Percentiles rank a stretch among this genome's conserved stretches.
Evolutionary conservation across 92 coral and sea anemone genomes (phyloP).

Genomic region (Siderastrea siderea): DNA sequence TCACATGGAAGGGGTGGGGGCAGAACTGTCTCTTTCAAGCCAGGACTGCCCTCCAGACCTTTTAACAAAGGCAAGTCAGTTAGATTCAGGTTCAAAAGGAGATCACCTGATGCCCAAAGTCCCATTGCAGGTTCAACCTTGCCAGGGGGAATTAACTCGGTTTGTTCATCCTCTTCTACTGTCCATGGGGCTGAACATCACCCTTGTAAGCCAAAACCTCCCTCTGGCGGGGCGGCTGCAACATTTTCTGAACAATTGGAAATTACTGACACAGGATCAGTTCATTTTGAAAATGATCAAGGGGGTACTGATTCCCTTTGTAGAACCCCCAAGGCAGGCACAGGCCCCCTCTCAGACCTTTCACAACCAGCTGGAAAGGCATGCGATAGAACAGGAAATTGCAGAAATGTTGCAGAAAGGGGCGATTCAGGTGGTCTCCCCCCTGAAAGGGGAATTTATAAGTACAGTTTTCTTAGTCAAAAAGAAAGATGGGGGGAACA

Average conservation of each 20-base stretch:
- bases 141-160: no score
- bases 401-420: slow-evolving; percentile 30
- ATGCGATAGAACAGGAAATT: slow-evolving; percentile 25
- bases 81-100: no score
- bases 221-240: no score
- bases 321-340: slow-evolving; percentile 8
- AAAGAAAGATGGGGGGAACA: slow-evolving; percentile 63
- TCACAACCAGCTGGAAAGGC: slow-evolving; percentile 36
- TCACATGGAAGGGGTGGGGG: no score
- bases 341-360: slow-evolving; percentile 9
- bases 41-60: no score
- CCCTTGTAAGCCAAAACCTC: no score
- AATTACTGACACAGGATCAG: slow-evolving; percentile 42
- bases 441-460: slow-evolving; percentile 35
- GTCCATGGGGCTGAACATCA: no score
- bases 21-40: no score
- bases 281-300: slow-evolving; percentile 6
- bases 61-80: no score
- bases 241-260: slow-evolving; percentile 14
- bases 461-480: slow-evolving; percentile 46
- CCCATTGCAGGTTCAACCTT: no score
- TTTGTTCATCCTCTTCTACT: no score
- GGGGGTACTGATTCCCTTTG: slow-evolving; percentile 31
- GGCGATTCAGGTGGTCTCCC: slow-evolving; percentile 45
- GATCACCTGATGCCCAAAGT: no score